These are phyloP conservation scores for Crambe crambe DNA, from an alignment of 37 sponge, comb jelly and placozoan species.

Conservation along the genomic window DNA sequence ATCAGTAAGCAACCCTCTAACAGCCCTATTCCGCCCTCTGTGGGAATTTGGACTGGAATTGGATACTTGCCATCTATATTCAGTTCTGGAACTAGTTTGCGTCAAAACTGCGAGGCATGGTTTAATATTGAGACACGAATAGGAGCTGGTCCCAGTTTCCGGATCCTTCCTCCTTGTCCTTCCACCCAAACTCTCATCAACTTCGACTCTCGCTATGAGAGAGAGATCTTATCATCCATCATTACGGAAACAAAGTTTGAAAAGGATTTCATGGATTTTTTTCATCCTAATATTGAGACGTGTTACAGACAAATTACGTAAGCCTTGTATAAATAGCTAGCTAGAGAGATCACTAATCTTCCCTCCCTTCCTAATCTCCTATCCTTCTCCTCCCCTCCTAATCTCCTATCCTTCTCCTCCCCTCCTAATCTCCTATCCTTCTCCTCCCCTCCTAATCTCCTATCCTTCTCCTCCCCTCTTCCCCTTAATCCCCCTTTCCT, in stretches of 20 bases:
- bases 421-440: too few species aligned
- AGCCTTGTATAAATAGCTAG: too few species aligned
- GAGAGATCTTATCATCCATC: neutral
- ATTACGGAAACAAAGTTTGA: neutral
- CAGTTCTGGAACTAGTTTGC: neutral
- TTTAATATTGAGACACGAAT: neutral
- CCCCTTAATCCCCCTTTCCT: too few species aligned
- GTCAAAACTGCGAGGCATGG: neutral
- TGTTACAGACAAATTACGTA: too few species aligned
- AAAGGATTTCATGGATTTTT: neutral
- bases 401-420: too few species aligned
- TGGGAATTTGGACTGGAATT: neutral
- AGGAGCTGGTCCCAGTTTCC: neutral
- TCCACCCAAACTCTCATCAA: neutral
- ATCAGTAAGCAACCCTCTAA: too few species aligned
- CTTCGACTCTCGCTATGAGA: neutral
- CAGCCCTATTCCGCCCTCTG: too few species aligned
- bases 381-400: too few species aligned
- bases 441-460: too few species aligned
- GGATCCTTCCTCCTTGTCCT: neutral
- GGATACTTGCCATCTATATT: neutral
- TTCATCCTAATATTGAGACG: neutral
- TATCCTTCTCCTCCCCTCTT: too few species aligned
- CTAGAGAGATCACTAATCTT: too few species aligned
- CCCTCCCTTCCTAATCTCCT: too few species aligned